Conservation (phyloP, 2,113 vertebrate species). For the Naja naja region DNA sequence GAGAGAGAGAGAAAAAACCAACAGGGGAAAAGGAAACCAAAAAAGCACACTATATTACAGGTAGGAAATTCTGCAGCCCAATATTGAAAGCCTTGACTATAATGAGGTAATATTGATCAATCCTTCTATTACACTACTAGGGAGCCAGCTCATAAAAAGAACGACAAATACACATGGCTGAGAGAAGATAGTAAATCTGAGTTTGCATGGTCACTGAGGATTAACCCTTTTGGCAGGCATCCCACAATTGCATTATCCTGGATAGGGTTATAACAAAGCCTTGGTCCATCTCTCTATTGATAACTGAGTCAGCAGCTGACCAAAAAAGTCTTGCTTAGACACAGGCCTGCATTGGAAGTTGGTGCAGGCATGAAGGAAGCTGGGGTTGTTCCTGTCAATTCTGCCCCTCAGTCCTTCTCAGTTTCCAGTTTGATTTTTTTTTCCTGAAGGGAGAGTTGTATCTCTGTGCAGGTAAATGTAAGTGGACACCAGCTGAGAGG, state of each 20-base stretch:
- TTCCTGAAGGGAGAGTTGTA: neutral
- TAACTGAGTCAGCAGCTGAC: conserved; percentile 2
- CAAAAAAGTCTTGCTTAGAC: neutral
- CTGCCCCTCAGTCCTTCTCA: neutral
- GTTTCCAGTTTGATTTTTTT: neutral
- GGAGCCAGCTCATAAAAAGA: neutral
- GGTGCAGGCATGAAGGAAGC: neutral
- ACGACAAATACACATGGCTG: neutral
- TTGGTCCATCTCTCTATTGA: neutral
- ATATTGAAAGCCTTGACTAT: neutral
- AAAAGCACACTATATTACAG: neutral
- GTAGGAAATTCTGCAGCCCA: neutral
- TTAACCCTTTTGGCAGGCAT: neutral
- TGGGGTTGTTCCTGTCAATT: neutral
- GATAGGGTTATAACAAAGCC: neutral
- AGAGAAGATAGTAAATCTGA: neutral
- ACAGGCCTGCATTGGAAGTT: neutral
- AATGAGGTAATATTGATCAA: neutral
- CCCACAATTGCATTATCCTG: neutral
- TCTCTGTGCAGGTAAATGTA: neutral
- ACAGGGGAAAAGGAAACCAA: neutral
- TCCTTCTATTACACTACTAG: neutral
- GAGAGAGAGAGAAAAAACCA: neutral
- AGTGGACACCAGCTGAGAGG: neutral
- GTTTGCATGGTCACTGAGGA: neutral